A percentile compares a stretch with the other conserved stretches of the same genome.
Conservation (phyloP, 2,113 vertebrate genomes). For the Turdus rufiventris region DNA sequence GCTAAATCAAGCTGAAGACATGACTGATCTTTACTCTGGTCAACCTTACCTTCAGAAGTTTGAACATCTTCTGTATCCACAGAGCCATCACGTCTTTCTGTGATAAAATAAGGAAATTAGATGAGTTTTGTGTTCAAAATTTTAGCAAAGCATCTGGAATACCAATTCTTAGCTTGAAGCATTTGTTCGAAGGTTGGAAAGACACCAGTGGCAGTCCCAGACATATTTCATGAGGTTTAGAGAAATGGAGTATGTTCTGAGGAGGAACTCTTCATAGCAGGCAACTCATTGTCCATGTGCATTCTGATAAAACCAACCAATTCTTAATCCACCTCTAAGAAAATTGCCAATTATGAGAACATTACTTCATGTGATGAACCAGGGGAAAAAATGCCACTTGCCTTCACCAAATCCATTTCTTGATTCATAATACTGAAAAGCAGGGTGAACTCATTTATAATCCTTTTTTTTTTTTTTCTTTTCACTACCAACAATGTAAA, state of each 20-base stretch:
- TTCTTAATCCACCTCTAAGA: neutral
- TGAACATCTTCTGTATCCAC: neutral
- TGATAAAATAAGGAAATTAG: neutral
- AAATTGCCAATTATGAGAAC: neutral
- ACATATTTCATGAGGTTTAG: neutral
- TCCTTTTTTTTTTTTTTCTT: neutral
- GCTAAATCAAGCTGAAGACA: neutral
- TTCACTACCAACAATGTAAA: neutral
- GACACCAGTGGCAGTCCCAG: neutral
- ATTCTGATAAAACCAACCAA: neutral
- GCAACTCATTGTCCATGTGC: neutral
- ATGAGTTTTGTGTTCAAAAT: neutral
- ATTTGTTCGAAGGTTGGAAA: neutral
- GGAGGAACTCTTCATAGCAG: neutral
- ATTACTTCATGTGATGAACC: neutral
- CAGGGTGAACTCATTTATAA: neutral
- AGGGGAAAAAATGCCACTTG: neutral
- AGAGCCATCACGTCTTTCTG: neutral
- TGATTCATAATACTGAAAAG: neutral
- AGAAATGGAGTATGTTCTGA: neutral
- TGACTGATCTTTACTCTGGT: neutral
- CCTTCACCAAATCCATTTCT: neutral
- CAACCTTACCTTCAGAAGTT: neutral
- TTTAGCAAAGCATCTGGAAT: neutral
- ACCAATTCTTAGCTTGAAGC: neutral